Base-by-base conservation (phyloP, 1,140 invertebrate genomes). In the Drosophila repleta region DNA sequence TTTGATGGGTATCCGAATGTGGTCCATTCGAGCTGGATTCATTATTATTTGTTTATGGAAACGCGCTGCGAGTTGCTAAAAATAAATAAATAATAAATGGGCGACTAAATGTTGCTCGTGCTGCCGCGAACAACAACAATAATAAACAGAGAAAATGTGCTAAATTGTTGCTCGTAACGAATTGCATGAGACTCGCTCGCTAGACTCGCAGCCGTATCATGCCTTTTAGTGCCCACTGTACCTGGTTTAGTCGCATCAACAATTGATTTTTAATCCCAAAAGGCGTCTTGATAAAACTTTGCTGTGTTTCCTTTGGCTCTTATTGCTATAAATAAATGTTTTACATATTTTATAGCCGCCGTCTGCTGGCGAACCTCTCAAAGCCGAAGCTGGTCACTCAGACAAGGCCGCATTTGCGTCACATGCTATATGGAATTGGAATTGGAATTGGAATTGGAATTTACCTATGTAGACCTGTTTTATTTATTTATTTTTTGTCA, bases 51-150 rank as follows among this genome's bases (percentile, higher is more conserved):
- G 66, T 73, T 73, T 61, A 61, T 73, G 48, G 56, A 81, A 87
- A 81, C 70, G 74, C 74, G 66, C 61, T 51, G 77, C 37, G 15
- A 26, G 35, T 56, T 58, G 73, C 81, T 87, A 78, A 87, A 85
- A 85, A 87, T 85, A 87, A 77, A 78, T 41, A 56, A 70, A 71
- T 46, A 75, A 73, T 76, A 72, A 85, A 80, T 78, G 62, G 68
- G 48, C 58, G 55, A 58, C 48, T 24, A 10, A 43, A 79, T 67
- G 53, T 74, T 51, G 62, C 81, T 85, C 64, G 76, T 84, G 81
- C 67, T 80, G 66, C 69, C 68, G 65, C 39, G 46, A 45, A 20
- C 48, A 73, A 56, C 11, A 56, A 49, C 32, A 56, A 56, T 26
- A 18, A 57, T 13, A 41, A 55, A 20, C 35, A 41, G 48, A 66